Evolutionary conservation across 1,140 invertebrate genomes (phyloP), one percentile per base, ranked within the genome.

Genomic region (Vanessa tameamea): DNA sequence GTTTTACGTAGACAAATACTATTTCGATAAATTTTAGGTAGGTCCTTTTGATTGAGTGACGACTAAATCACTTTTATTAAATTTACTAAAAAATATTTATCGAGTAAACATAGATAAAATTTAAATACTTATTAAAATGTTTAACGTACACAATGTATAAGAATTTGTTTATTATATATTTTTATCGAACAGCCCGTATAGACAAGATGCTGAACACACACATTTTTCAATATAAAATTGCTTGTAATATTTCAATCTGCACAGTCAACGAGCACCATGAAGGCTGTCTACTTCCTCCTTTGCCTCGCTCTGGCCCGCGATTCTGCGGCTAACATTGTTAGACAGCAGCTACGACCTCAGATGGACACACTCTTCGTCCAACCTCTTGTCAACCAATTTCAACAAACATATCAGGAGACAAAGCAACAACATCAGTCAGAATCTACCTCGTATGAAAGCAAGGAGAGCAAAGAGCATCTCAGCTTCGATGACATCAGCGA

Each of bases 291-390:
- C 75, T 63, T 86, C 43, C 75, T 90, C 20, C 64, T 89, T 63
- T 87, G 82, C 79, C 81, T 91, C 20, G 82, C 82, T 23, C 79
- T 90, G 64, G 81, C 82, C 68, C 79, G 80, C 75, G 71, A 79
- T 51, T 75, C 77, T 51, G 69, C 82, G n/a, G 87, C 77, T 67
- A 86, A 79, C 74, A 87, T 92, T 79, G 88, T 91, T 81, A 74
- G 82, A 11, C 81, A 77, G 3, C 77, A 83, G 51, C 57, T 76
- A 31, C 77, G 71, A 11, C 78, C 70, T 15, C 73, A 72, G 8
- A 20, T 78, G 73, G 78, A 83, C 55, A 68, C 63, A 63, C 67
- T 82, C 11, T 76, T 80, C 55, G 77, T 82, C 23, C 73, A 87
- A 43, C 73, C 77, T 12, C 64, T 78, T 26, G 72, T 80, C 70